phyloP scores from a whole-genome alignment of 2,888 invertebrate species.

The Xanthorhoe designata region DNA sequence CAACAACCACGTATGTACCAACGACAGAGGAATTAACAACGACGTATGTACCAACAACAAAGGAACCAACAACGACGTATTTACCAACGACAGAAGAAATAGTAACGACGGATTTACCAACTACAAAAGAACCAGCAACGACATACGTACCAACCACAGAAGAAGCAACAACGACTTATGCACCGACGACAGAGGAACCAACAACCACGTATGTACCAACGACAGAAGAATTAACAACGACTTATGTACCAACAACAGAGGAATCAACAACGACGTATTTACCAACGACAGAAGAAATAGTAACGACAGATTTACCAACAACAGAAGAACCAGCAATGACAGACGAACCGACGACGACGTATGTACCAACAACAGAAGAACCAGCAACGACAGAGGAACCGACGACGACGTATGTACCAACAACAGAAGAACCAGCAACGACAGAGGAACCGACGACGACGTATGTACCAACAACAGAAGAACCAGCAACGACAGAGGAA shows the following conservation, averaged over 20 bases:
- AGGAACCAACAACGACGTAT: background rate
- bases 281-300: constrained; percentile 11
- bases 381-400: constrained; percentile 8
- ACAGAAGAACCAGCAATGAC: constrained; percentile 8
- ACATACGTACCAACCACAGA: too few species aligned
- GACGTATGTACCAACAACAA: too few species aligned
- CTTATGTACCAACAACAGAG: too few species aligned
- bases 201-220: too few species aligned
- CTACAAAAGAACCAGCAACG: too few species aligned
- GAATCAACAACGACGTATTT: background rate
- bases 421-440: constrained; percentile 20
- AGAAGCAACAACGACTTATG: too few species aligned
- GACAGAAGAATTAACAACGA: too few species aligned
- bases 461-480: background rate
- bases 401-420: constrained; percentile 14
- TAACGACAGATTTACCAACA: constrained; percentile 14
- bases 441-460: constrained; percentile 1
- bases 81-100: background rate
- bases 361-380: constrained; percentile 3
- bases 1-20: background rate
- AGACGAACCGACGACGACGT: too few species aligned
- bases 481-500: constrained; percentile 2
- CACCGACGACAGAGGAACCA: too few species aligned
- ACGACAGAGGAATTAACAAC: background rate
- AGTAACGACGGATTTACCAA: constrained; percentile 7